Conservation (phyloP, 1,140 invertebrate species). For the Zelostemma sp. region DNA sequence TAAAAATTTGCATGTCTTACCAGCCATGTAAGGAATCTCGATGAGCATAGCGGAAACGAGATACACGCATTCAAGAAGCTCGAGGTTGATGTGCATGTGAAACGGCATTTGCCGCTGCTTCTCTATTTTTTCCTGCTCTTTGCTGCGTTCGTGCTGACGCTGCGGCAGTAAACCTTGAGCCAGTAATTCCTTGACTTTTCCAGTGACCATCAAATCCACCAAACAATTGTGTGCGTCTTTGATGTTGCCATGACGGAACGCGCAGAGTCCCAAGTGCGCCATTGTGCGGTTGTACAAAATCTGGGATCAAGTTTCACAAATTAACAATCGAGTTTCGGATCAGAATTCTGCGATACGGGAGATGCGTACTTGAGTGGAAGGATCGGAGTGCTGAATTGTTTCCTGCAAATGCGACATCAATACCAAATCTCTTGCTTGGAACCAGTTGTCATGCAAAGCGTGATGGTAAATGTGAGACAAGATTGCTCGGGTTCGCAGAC, state of each 20-base stretch:
- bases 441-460: slow-evolving; percentile 98
- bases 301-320: slow-evolving; percentile 65
- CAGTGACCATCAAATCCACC: slow-evolving; percentile 98
- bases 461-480: slow-evolving; percentile 99
- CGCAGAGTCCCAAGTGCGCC: slow-evolving; percentile 98
- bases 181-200: slow-evolving; percentile 95
- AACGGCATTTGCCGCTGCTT: slow-evolving; percentile 99
- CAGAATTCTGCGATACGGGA: too few relatives aligned
- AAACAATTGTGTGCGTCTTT: slow-evolving; percentile 98
- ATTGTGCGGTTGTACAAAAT: slow-evolving; percentile 99
- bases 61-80: slow-evolving; percentile 98
- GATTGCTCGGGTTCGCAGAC: slow-evolving; percentile 95
- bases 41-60: slow-evolving; percentile 98
- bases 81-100: slow-evolving; percentile 99
- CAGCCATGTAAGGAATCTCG: slow-evolving; percentile 99
- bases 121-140: slow-evolving; percentile 98
- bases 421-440: slow-evolving; percentile 95
- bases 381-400: slow-evolving; percentile 97
- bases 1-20: slow-evolving; percentile 61
- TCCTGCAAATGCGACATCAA: slow-evolving; percentile 99
- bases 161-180: slow-evolving; percentile 91
- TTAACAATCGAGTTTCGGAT: neutral
- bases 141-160: slow-evolving; percentile 94
- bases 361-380: slow-evolving; percentile 83
- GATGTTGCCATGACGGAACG: slow-evolving; percentile 97